Percentiles rank a stretch among this genome's conserved stretches.
Conservation (phyloP, 2,888 invertebrate genomes). For the Invenusta paracnida region DNA sequence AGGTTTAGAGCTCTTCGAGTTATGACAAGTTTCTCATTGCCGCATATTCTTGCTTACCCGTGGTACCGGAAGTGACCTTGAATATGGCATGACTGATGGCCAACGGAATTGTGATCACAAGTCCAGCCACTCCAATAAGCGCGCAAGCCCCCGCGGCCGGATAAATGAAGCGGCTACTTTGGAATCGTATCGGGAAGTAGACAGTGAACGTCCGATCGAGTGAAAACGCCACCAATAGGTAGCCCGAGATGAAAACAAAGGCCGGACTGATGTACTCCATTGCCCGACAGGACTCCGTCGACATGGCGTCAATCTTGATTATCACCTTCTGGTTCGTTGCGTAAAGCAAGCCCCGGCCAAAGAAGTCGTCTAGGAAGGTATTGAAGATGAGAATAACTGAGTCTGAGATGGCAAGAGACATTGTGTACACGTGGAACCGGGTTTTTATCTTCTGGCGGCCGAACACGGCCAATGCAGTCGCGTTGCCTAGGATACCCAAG, state of each 20-base stretch:
- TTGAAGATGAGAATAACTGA: neutral
- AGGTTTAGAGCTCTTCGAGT: too few species aligned
- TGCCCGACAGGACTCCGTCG: neutral
- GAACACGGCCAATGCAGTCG: neutral
- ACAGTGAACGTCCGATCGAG: neutral
- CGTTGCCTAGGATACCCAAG: neutral
- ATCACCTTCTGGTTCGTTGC: neutral
- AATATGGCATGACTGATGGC: neutral
- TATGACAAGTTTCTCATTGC: too few species aligned
- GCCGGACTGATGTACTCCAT: constrained; percentile 11
- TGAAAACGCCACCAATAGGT: neutral
- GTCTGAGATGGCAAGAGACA: constrained; percentile 27
- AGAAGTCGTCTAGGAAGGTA: constrained; percentile 20
- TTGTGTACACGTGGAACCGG: constrained; percentile 7
- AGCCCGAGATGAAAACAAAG: constrained; percentile 16
- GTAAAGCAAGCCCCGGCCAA: constrained; percentile 4
- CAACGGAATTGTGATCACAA: neutral
- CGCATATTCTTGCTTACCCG: too few species aligned
- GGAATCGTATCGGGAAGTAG: neutral
- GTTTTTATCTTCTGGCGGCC: neutral
- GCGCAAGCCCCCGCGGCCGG: neutral
- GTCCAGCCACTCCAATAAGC: neutral
- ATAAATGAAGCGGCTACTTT: neutral
- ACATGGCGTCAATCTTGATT: constrained; percentile 16
- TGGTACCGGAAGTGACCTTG: too few species aligned